Evolutionary conservation across 2,797 vertebrate genomes (phyloP).

Genomic region (Pipistrellus pygmaeus): DNA sequence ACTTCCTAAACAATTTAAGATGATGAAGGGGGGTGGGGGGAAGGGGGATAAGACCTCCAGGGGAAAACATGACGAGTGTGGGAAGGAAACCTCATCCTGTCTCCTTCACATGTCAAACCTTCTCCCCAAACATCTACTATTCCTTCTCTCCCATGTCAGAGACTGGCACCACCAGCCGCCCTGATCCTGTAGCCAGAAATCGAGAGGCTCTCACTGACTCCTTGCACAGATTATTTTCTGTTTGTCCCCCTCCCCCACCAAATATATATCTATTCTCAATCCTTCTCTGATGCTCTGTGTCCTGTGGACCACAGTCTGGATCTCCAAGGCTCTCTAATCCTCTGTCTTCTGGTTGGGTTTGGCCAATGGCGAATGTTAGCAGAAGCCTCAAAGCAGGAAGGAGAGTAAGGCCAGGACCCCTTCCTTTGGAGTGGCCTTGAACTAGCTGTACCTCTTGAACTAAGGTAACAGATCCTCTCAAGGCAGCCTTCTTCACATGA

Average conservation of each 20-base stretch:
- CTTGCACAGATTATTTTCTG: not conserved
- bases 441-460: not conserved
- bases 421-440: not conserved
- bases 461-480: not conserved
- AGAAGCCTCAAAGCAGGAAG: not conserved
- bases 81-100: conserved; percentile 39
- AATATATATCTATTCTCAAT: not conserved
- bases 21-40: not conserved
- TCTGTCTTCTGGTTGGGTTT: not conserved
- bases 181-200: not conserved
- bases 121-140: not conserved
- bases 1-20: conserved; percentile 6
- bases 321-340: not conserved
- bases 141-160: not conserved
- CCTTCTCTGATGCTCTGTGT: not conserved
- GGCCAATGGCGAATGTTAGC: not conserved
- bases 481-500: not conserved
- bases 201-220: not conserved
- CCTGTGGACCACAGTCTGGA: not conserved
- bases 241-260: too few relatives aligned
- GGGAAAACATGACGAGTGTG: not conserved
- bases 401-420: not conserved
- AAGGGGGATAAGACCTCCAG: not conserved
- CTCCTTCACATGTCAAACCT: not conserved
- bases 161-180: not conserved